Evolutionary conservation across 2,113 vertebrate genomes (phyloP), one percentile per base, ranked within the genome.

Genomic region (Panurus biarmicus): DNA sequence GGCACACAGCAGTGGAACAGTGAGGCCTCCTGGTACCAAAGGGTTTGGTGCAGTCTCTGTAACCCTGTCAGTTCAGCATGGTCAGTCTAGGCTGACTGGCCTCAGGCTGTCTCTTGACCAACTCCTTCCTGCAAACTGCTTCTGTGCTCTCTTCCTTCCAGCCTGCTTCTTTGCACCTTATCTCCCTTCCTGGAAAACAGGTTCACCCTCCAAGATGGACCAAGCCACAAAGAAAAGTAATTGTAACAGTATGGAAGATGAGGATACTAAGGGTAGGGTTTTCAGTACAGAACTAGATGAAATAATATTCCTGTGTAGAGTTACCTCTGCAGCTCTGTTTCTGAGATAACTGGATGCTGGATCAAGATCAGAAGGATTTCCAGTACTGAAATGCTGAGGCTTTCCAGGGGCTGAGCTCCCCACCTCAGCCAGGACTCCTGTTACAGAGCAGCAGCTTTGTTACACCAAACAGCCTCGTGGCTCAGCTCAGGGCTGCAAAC

Each of bases 1-100:
- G 6, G 36, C 62, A 79, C 21, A 22, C 7, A 45, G 71, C 53
- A 80, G 35, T 3, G 24, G 17, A 51, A 48, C 36, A 80, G n/a
- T 1, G 18, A 50, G 14, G 2, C 6, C 64, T 61, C 54, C 54
- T 24, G 54, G n/a, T 20, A 40, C 36, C 31, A 0, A 1, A 3
- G 25, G 20, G 4, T 50, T 84, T 61, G n/a, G 8, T 56, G 5
- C 79, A 35, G 29, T 12, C 4, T 1, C 38, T 29, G 18, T 15
- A 25, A 11, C 6, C 12, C n/a, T 61, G 42, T 40, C 64, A 14
- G 31, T 10, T 53, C 64, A 24, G 31, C 44, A 36, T 10, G 15
- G 38, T 29, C 85, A 40, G 10, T 4, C 8, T 0, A 24, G 15
- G 25, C 31, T 42, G 15, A 31, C 9, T 11, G 48, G 16, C 47